A percentile compares a stretch with the other conserved stretches of the same genome.
Conservation (phyloP, 1,140 invertebrate species). For the Macrotrachela quadricornifera region DNA sequence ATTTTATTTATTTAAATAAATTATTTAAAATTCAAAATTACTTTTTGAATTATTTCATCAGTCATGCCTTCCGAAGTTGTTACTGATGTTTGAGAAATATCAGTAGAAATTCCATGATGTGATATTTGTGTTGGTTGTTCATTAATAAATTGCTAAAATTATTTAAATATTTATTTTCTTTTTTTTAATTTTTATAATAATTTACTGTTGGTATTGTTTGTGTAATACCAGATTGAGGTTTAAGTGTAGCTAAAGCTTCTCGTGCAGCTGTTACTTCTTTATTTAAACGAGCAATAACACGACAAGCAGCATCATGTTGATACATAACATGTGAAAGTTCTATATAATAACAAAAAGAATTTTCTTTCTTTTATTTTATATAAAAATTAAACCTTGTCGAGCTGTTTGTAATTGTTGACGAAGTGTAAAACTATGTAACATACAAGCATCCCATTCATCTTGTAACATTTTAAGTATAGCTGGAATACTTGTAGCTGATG, state of each 20-base stretch:
- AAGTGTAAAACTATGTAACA: constrained; percentile 86
- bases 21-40: too few relatives aligned
- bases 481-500: constrained; percentile 88
- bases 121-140: background rate
- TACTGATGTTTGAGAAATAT: background rate
- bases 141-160: background rate
- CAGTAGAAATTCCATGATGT: constrained; percentile 1
- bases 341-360: too few relatives aligned
- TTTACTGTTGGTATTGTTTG: constrained; percentile 13
- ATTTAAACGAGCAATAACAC: constrained; percentile 87
- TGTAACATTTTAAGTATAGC: constrained; percentile 87
- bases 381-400: constrained; percentile 38
- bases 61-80: background rate
- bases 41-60: background rate
- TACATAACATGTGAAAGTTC: constrained; percentile 59
- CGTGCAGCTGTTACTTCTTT: constrained; percentile 92
- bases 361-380: too few relatives aligned
- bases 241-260: constrained; percentile 86
- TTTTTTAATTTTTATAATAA: background rate
- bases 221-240: constrained; percentile 47
- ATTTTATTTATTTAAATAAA: too few relatives aligned
- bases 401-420: constrained; percentile 89
- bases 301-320: constrained; percentile 90
- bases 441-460: constrained; percentile 98
- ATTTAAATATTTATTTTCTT: background rate